Base-by-base conservation (phyloP, 2,113 vertebrate genomes). In the Corythornis cristatus region DNA sequence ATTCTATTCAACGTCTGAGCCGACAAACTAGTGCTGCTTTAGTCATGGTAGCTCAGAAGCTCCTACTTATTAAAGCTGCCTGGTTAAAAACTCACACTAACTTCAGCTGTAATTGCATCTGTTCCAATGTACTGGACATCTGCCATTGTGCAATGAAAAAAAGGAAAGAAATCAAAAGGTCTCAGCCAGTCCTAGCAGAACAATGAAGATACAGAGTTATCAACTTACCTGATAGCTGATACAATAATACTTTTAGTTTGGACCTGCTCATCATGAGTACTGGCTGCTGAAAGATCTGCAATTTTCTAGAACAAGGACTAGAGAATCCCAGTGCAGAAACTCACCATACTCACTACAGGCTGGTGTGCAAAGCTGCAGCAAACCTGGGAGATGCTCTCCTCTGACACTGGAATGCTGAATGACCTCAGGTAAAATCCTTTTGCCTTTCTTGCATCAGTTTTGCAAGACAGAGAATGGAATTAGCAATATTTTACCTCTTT, bases 241-340 rank as follows among this genome's bases (percentile, higher is more conserved):
- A 85, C 62, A 76, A 62, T 85, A 76, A 79, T 81, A 72, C 42
- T 82, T 89, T 83, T 96, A 57, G 84, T 93, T 84, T 70, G 67
- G 91, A 43, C 46, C 64, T 76, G 56, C 58, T 77, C 67, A 46
- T 87, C 77, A 93, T 79, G 84, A 92, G 89, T 70, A 66, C 51
- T 82, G 64, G 67, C 89, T 95, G 58, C 37, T 83, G 81, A 93
- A 94, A 90, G 48, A 92, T 89, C 67, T 72, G 56, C 71, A 80
- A 3, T 89, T 82, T 92, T 92, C 86, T 90, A 79, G 81, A 95
- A 95, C 84, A 90, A 82, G 80, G 92, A 57, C 50, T 60, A 75
- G 28, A 84, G 88, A 82, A 71, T 88, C 78, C 81, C 84, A 28
- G 66, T 73, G 62, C 74, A 94, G 86, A 82, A 93, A 84, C 86